phyloP scores from a whole-genome alignment of 2,888 invertebrate genomes.

The Trichopria drosophilae region DNA sequence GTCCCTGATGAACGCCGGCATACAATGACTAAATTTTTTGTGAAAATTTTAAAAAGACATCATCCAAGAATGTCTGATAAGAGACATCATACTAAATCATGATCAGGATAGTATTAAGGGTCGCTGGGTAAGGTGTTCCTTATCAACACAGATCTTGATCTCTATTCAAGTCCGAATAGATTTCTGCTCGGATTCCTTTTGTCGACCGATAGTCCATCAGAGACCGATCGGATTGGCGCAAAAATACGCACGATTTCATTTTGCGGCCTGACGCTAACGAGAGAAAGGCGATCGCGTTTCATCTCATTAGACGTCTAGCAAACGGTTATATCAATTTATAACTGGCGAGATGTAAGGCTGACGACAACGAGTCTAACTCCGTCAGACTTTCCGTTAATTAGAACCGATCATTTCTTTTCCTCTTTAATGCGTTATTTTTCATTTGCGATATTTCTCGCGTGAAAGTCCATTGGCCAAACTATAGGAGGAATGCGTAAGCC shows the following conservation, averaged over 20 bases:
- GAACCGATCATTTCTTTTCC: conserved; percentile 34
- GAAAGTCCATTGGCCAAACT: conserved; percentile 43
- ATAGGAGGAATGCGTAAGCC: conserved; percentile 7
- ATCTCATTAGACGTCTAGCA: conserved; percentile 52
- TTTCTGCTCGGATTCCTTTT: too few species aligned
- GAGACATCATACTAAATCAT: too few species aligned
- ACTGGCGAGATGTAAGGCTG: conserved; percentile 37
- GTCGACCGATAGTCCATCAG: too few species aligned
- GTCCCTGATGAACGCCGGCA: too few species aligned
- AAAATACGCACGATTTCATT: conserved; percentile 44
- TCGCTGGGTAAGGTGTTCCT: too few species aligned
- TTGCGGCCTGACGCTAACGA: conserved; percentile 49
- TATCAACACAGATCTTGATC: too few species aligned
- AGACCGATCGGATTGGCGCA: too few species aligned
- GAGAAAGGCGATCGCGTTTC: conserved; percentile 57
- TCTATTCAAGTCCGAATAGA: too few species aligned
- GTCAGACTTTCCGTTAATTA: conserved; percentile 43
- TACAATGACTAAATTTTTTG: too few species aligned
- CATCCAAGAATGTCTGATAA: too few species aligned
- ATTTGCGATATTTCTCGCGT: conserved; percentile 34
- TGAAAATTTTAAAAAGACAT: too few species aligned
- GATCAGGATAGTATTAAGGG: too few species aligned
- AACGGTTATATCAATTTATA: conserved; percentile 55
- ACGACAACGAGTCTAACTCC: conserved; percentile 30
- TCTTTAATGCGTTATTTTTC: conserved; percentile 12